Conservation (phyloP, 2,888 invertebrate species). For the Aphodius sticticus region DNA sequence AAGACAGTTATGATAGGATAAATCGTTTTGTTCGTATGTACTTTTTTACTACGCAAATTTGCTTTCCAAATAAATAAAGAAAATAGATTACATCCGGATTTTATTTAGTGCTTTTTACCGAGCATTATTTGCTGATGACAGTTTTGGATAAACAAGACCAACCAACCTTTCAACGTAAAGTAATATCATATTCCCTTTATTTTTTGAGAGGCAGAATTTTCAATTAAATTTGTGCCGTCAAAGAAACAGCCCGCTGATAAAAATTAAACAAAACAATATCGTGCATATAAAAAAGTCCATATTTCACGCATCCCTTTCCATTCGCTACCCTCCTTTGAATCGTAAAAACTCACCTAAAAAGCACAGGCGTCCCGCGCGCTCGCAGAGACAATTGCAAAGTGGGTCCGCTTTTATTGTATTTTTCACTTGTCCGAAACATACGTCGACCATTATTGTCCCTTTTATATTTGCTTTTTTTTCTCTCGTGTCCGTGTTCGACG, state of each 20-base stretch:
- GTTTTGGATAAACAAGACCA: no score
- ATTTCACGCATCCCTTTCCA: background rate
- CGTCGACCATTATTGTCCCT: background rate
- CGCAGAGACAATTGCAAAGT: background rate
- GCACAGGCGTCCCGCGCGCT: background rate
- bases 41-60: no score
- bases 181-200: background rate
- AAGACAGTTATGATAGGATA: no score
- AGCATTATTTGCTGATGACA: no score
- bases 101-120: no score
- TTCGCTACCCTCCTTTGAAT: background rate
- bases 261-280: background rate
- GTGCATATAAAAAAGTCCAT: background rate
- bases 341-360: background rate
- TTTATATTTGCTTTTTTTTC: background rate
- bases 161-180: no score
- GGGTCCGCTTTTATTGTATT: background rate
- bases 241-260: background rate
- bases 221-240: background rate
- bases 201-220: background rate
- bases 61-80: no score
- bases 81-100: no score
- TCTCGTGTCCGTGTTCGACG: background rate
- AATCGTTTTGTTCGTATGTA: no score
- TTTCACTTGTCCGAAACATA: slow-evolving; percentile 4